Conservation (phyloP, 2,888 invertebrate genomes). For the Steinernema scapterisci region DNA sequence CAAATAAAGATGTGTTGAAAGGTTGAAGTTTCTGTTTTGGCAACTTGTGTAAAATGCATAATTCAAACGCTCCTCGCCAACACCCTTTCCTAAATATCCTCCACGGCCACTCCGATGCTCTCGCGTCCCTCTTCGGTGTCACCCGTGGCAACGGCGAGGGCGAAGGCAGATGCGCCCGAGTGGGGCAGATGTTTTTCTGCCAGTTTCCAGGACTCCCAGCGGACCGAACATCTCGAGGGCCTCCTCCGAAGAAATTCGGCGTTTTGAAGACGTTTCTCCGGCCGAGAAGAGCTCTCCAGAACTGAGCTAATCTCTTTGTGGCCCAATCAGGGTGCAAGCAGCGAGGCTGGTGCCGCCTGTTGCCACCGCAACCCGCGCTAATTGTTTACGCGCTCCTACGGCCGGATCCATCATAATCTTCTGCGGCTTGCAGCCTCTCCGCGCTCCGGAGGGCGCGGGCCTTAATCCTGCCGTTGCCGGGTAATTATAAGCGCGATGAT, state of each 20-base stretch:
- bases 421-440: background rate
- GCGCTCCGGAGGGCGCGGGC: background rate
- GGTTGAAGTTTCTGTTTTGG: background rate
- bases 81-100: too few species aligned
- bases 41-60: background rate
- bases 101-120: background rate
- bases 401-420: constrained; percentile 28
- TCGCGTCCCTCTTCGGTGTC: background rate
- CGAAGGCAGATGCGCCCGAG: constrained; percentile 24
- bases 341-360: constrained; percentile 2
- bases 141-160: background rate
- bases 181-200: constrained; percentile 17
- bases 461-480: constrained; percentile 1
- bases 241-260: constrained; percentile 10
- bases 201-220: background rate
- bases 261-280: too few species aligned
- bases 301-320: constrained; percentile 21
- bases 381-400: constrained; percentile 29
- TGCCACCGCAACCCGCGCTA: constrained; percentile 25
- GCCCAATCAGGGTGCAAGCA: constrained; percentile 2
- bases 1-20: too few species aligned
- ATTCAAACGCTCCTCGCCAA: background rate
- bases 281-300: constrained; percentile 21
- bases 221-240: constrained; percentile 7
- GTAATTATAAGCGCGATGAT: constrained; percentile 24